Conservation (phyloP, 1,140 invertebrate species). For the Nomia melanderi region DNA sequence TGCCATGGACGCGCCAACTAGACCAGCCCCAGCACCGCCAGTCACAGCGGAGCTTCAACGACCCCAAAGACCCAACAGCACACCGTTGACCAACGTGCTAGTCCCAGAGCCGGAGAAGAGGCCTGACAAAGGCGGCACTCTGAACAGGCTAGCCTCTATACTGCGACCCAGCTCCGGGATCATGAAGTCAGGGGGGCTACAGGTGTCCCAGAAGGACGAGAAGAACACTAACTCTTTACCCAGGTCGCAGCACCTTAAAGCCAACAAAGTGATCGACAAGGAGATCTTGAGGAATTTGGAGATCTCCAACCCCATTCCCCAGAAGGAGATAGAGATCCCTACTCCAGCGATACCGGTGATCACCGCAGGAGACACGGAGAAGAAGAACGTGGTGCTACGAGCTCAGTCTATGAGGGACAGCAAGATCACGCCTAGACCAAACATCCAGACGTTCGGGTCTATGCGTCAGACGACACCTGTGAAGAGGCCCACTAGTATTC, state of each 20-base stretch:
- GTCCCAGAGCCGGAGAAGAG: slow-evolving; percentile 76
- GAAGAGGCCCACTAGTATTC: slow-evolving; percentile 87
- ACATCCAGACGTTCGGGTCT: slow-evolving; percentile 89
- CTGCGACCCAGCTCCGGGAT: slow-evolving; percentile 85
- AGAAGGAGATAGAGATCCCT: slow-evolving; percentile 84
- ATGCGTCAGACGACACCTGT: slow-evolving; percentile 84
- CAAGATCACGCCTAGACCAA: slow-evolving; percentile 82
- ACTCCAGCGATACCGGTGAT: slow-evolving; percentile 82
- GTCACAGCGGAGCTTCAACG: slow-evolving; percentile 28
- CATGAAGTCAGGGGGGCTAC: slow-evolving; percentile 74
- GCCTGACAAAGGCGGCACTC: slow-evolving; percentile 77
- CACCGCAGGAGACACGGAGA: slow-evolving; percentile 73
- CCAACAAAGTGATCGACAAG: slow-evolving; percentile 85
- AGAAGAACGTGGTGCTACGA: slow-evolving; percentile 84
- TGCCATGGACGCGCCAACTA: slow-evolving; percentile 50
- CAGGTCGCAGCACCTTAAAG: slow-evolving; percentile 83
- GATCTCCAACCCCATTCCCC: slow-evolving; percentile 90
- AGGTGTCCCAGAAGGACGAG: slow-evolving; percentile 67
- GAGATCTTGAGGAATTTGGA: slow-evolving; percentile 87
- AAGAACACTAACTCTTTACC: slow-evolving; percentile 83
- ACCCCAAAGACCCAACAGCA: slow-evolving; percentile 66
- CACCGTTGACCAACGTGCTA: slow-evolving; percentile 54
- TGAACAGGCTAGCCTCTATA: slow-evolving; percentile 90
- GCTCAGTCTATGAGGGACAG: slow-evolving; percentile 88
- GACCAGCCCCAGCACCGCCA: slow-evolving; percentile 53